Evolutionary conservation across 1,140 invertebrate species (phyloP), one percentile per base, ranked within the genome.

Genomic region (Apis laboriosa): DNA sequence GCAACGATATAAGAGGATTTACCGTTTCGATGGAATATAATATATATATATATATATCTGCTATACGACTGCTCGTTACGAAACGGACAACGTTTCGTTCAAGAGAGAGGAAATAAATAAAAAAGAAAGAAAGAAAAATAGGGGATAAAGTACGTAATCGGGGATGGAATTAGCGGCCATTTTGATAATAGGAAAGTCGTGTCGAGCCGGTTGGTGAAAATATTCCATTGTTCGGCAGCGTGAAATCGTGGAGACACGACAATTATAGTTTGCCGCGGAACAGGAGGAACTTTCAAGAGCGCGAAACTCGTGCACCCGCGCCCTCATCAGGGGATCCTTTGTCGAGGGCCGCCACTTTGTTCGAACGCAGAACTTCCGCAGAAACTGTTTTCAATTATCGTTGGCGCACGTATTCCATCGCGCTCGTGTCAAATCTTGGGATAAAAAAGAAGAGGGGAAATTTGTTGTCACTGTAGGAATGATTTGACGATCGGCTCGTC

Each of bases 371-470:
- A 73, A 13, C 12, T 61, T 8, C 61, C 75, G 8, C n/a, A 11
- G 11, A 67, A 34, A 80, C 49, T 80, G 61, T 75, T 66, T 75
- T 80, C 71, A 80, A 80, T 80, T 80, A 80, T 74, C 71, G 71
- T 66, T 53, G 24, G 43, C 53, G 67, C 13, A 66, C 53, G 51
- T 80, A 51, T 61, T 19, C 12, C 5, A 9, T n/a, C 21, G 15
- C 15, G 21, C 15, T 49, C 64, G 19, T 24, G 58, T 51, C 51
- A 7, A 1, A 21, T 9, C 34, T n/a, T 51, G 7, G 43, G 21
- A 21, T 34, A 34, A 34, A 34, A 21, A 1, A 2, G n/a, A 9
- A 24, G 56, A 51, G 43, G 56, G 43, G 13, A 3, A 43, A 43
- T 43, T 43, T 43, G 34, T 43, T 4, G 34, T 5, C 0, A n/a